Percentiles rank a stretch among this genome's conserved stretches.
These are phyloP conservation scores for Lycocerus yunnanus DNA, from an alignment of 2,888 invertebrate genomes.

Conservation along the genomic window DNA sequence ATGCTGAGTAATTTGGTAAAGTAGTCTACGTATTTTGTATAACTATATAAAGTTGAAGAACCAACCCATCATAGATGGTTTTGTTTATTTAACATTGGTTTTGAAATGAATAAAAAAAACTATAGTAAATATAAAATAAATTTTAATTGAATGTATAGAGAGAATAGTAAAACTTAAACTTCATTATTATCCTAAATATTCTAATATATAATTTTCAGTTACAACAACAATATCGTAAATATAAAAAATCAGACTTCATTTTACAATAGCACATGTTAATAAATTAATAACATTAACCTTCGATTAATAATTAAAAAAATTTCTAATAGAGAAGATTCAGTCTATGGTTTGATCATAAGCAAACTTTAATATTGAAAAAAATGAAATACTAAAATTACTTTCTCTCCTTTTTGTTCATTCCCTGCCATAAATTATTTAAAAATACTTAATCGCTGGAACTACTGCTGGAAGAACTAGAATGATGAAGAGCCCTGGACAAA, in stretches of 20 bases:
- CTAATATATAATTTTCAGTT: background rate
- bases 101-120: background rate
- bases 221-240: background rate
- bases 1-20: too few species aligned
- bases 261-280: background rate
- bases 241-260: background rate
- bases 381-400: background rate
- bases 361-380: background rate
- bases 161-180: background rate
- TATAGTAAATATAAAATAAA: background rate
- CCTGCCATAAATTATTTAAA: background rate
- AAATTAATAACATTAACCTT: background rate
- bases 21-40: too few species aligned
- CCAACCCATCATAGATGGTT: too few species aligned
- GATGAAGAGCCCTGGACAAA: constrained; percentile 57
- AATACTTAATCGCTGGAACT: constrained; percentile 26
- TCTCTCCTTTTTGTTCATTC: background rate
- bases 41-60: too few species aligned
- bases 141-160: background rate
- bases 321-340: background rate
- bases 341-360: background rate
- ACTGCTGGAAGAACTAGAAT: constrained; percentile 26
- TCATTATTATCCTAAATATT: background rate
- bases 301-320: background rate
- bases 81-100: background rate